Evolutionary conservation across 2,888 invertebrate genomes (phyloP).

Genomic region (Caenorhabditis zanzibari): DNA sequence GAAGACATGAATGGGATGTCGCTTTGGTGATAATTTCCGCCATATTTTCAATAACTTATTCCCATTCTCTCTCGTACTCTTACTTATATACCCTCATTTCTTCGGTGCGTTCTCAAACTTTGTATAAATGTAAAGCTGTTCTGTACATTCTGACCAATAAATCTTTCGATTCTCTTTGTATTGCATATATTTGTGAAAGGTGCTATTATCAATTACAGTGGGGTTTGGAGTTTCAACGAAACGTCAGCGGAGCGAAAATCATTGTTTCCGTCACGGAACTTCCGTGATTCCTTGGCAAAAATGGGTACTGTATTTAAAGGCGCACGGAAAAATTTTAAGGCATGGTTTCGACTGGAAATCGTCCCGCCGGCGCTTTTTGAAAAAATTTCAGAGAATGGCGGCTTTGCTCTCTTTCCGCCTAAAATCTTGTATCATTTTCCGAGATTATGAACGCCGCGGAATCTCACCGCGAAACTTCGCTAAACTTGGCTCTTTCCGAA

Average conservation of each 20-base stretch:
- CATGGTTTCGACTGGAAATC: neutral
- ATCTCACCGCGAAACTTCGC: slow-evolving; percentile 13
- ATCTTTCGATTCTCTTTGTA: neutral
- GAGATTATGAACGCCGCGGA: slow-evolving; percentile 5
- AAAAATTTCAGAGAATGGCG: neutral
- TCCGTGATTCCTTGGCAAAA: too few relatives aligned
- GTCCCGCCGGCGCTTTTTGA: slow-evolving; percentile 11
- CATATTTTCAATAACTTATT: slow-evolving; percentile 45
- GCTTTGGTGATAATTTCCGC: slow-evolving; percentile 69
- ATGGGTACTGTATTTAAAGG: slow-evolving; percentile 22
- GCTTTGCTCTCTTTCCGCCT: neutral
- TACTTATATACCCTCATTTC: slow-evolving; percentile 10
- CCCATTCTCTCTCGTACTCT: neutral
- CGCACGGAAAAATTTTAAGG: neutral
- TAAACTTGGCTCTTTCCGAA: neutral
- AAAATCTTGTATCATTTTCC: neutral
- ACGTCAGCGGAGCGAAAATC: too few relatives aligned
- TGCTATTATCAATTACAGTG: too few relatives aligned
- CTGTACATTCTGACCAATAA: slow-evolving; percentile 27
- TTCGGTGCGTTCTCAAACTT: slow-evolving; percentile 29
- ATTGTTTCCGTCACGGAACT: too few relatives aligned
- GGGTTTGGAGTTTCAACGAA: neutral
- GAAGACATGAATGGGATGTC: slow-evolving; percentile 77
- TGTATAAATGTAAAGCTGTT: slow-evolving; percentile 46
- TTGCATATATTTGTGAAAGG: neutral